Conservation (phyloP, 2,113 vertebrate species). For the Bufo bufo region DNA sequence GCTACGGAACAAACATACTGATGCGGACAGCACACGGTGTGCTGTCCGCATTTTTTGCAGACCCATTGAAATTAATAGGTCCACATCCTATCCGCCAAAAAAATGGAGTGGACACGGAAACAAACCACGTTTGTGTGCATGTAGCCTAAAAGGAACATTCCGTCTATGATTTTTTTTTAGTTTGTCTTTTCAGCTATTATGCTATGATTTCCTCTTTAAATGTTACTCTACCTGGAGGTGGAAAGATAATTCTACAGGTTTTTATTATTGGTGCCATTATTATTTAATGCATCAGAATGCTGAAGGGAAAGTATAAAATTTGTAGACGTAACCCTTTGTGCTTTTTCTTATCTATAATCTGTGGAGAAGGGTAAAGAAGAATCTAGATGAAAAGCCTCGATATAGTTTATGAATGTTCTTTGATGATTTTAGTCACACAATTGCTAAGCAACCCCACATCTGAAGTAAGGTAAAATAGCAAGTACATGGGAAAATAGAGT, state of each 20-base stretch:
- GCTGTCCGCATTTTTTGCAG: too few species aligned
- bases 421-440: slow-evolving; percentile 48
- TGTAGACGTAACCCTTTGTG: slow-evolving; percentile 36
- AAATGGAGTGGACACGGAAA: too few species aligned
- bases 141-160: neutral
- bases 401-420: slow-evolving; percentile 41
- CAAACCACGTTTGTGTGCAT: too few species aligned
- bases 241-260: neutral
- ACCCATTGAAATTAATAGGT: too few species aligned
- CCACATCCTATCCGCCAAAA: too few species aligned
- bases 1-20: too few species aligned
- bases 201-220: neutral
- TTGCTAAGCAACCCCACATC: slow-evolving; percentile 39
- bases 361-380: slow-evolving; percentile 17
- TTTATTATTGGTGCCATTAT: slow-evolving; percentile 21
- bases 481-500: neutral
- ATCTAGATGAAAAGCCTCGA: slow-evolving; percentile 36
- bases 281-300: slow-evolving; percentile 32
- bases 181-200: neutral
- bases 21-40: too few species aligned
- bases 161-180: neutral
- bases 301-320: slow-evolving; percentile 6
- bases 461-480: neutral
- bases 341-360: slow-evolving; percentile 50
- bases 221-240: slow-evolving; percentile 1